Percentiles rank a stretch among this genome's conserved stretches.
phyloP scores from a whole-genome alignment of 2,797 vertebrate genomes.

The Chelon labrosus region DNA sequence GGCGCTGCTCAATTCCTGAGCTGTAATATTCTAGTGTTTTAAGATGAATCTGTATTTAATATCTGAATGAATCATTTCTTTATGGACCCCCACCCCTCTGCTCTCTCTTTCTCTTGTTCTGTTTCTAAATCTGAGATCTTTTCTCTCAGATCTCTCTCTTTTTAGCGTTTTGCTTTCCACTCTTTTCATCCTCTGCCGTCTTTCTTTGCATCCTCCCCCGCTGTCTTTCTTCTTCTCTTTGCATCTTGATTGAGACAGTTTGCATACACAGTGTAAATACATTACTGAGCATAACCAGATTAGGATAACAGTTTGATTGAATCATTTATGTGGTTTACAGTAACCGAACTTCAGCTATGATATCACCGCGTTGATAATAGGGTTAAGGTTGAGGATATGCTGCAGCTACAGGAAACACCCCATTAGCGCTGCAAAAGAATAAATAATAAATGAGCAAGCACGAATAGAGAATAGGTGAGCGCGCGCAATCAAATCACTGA shows the following conservation, averaged over 20 bases:
- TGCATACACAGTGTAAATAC: constrained; percentile 53
- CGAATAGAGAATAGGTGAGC: constrained; percentile 31
- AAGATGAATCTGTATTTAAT: constrained; percentile 59
- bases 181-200: constrained; percentile 35
- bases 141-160: constrained; percentile 45
- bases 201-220: constrained; percentile 30
- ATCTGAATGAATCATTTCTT: constrained; percentile 65
- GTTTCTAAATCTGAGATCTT: constrained; percentile 64
- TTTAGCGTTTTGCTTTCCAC: background rate
- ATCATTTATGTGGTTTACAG: constrained; percentile 62
- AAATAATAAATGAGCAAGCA: constrained; percentile 61
- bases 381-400: constrained; percentile 37
- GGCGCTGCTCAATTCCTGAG: constrained; percentile 37
- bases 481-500: constrained; percentile 45
- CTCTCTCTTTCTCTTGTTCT: constrained; percentile 37
- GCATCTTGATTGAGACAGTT: constrained; percentile 36
- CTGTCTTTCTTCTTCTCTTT: constrained; percentile 17
- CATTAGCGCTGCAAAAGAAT: constrained; percentile 52
- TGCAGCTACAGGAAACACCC: constrained; percentile 62
- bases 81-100: constrained; percentile 23
- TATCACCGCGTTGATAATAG: constrained; percentile 55
- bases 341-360: constrained; percentile 49
- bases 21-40: constrained; percentile 51
- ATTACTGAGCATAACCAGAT: constrained; percentile 57
- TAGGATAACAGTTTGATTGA: constrained; percentile 48